phyloP scores from a whole-genome alignment of 2,888 invertebrate species.

The Notodonta ziczac region DNA sequence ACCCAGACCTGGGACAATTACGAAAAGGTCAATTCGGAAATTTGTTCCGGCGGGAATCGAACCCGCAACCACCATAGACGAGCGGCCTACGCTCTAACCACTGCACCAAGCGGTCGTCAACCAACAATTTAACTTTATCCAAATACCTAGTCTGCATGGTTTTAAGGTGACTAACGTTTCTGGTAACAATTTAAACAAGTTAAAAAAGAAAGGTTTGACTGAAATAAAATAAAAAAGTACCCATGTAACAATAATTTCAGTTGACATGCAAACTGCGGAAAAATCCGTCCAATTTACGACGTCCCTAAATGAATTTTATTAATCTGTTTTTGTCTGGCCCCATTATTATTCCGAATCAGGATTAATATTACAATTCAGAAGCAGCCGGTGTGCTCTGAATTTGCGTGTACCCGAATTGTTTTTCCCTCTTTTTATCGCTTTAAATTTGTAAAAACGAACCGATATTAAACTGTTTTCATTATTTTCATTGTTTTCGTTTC shows the following conservation, averaged over 20 bases:
- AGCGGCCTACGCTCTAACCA: too few species aligned
- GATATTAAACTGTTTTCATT: conserved; percentile 22
- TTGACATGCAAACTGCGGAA: neutral
- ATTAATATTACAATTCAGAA: conserved; percentile 57
- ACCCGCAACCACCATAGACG: too few species aligned
- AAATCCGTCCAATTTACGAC: conserved; percentile 31
- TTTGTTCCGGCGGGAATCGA: too few species aligned
- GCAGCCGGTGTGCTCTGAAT: conserved; percentile 29
- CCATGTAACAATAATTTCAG: conserved; percentile 12
- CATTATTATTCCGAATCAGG: conserved; percentile 46
- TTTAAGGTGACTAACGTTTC: too few species aligned
- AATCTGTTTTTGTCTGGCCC: conserved; percentile 38
- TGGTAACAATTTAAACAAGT: too few species aligned
- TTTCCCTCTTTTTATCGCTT: conserved; percentile 58
- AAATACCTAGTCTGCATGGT: too few species aligned
- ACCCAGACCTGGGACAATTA: too few species aligned
- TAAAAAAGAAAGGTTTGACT: neutral
- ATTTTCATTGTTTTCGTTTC: too few species aligned
- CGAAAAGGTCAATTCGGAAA: too few species aligned
- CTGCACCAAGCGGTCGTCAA: too few species aligned
- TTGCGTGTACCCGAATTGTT: conserved; percentile 61
- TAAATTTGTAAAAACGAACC: conserved; percentile 48
- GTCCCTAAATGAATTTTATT: conserved; percentile 47
- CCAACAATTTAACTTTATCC: too few species aligned
- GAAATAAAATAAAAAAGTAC: neutral